phyloP scores from a whole-genome alignment of 2,888 invertebrate species.

The Eulithis testata region DNA sequence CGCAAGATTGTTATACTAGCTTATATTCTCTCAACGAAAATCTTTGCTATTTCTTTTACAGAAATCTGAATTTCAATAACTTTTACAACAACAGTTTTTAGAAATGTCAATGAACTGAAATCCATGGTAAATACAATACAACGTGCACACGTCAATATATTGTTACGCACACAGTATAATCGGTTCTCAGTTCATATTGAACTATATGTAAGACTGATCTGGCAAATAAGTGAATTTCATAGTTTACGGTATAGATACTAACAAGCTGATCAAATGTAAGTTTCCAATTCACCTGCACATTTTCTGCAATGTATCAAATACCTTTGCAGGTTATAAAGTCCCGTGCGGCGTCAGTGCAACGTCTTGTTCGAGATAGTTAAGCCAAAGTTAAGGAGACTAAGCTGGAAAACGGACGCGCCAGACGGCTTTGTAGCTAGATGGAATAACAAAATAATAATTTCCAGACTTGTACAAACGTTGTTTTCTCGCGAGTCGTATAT shows the following conservation, averaged over 20 bases:
- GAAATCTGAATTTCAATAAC: too few species aligned
- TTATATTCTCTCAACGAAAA: too few species aligned
- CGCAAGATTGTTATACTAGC: background rate
- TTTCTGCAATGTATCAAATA: slow-evolving; percentile 26
- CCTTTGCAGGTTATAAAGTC: slow-evolving; percentile 35
- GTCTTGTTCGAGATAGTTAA: slow-evolving; percentile 42
- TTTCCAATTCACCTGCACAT: slow-evolving; percentile 2
- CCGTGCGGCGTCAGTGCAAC: slow-evolving; percentile 33
- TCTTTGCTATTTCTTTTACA: too few species aligned
- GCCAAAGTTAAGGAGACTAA: slow-evolving; percentile 43
- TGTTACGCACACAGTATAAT: too few species aligned
- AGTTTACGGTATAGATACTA: background rate
- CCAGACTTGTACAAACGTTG: slow-evolving; percentile 34
- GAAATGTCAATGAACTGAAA: too few species aligned
- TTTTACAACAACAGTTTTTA: too few species aligned
- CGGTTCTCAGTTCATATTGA: too few species aligned
- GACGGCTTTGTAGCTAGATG: slow-evolving; percentile 36
- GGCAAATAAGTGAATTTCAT: too few species aligned
- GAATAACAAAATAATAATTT: slow-evolving; percentile 43
- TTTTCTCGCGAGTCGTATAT: slow-evolving; percentile 33
- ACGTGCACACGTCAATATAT: too few species aligned
- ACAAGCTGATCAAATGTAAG: slow-evolving; percentile 5
- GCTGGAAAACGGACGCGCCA: slow-evolving; percentile 43
- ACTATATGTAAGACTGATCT: too few species aligned
- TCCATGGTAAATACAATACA: too few species aligned